Evolutionary conservation across 2,888 invertebrate genomes (phyloP).

Genomic region (Rhodophaea formosa): DNA sequence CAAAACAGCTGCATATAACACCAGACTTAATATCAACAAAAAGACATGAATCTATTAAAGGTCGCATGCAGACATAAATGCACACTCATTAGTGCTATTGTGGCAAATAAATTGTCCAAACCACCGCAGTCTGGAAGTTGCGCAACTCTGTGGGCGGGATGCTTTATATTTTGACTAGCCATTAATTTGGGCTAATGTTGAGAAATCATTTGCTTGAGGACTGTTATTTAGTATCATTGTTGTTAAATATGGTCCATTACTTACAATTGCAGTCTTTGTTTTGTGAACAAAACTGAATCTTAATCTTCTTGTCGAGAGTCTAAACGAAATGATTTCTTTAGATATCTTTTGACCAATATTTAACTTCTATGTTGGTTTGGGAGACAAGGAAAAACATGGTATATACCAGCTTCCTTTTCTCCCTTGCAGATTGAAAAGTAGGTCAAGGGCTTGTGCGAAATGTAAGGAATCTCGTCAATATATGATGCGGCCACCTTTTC

Average conservation of each 20-base stretch:
- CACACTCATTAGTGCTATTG: slow-evolving; percentile 1
- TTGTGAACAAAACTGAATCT: not conserved
- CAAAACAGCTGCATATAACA: too few species aligned
- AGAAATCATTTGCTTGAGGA: not conserved
- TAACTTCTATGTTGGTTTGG: too few species aligned
- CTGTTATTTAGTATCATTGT: not conserved
- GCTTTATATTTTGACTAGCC: slow-evolving; percentile 29
- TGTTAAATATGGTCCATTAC: not conserved
- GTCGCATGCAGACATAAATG: not conserved
- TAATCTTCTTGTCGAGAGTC: too few species aligned
- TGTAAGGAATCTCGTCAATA: too few species aligned
- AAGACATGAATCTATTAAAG: not conserved
- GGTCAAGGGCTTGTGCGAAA: too few species aligned
- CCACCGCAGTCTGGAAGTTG: not conserved
- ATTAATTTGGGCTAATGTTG: slow-evolving; percentile 23
- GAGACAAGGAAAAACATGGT: too few species aligned
- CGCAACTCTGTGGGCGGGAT: slow-evolving; percentile 1
- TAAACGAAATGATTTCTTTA: too few species aligned
- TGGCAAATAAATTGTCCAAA: slow-evolving; percentile 6
- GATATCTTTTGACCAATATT: too few species aligned
- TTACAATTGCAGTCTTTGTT: not conserved
- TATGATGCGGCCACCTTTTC: too few species aligned
- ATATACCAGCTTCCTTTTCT: too few species aligned
- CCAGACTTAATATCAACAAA: not conserved
- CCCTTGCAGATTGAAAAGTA: too few species aligned